Evolutionary conservation across 2,797 vertebrate species (phyloP), one percentile per base, ranked within the genome.

Genomic region (Rhinella marina): DNA sequence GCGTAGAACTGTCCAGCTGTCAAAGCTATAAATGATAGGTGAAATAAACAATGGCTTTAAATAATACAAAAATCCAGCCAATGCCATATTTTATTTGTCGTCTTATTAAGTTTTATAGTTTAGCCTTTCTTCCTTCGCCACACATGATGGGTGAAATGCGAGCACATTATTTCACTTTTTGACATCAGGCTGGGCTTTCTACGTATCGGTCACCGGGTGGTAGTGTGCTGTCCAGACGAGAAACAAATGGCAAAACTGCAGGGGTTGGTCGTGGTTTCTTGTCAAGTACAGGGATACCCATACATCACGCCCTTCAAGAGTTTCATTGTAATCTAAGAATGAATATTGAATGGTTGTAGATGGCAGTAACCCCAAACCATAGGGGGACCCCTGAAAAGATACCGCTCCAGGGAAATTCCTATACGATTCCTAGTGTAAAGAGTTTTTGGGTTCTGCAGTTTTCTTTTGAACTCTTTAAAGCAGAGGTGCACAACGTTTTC

Each of bases 21-120:
- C 78, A 86, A 90, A 82, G 90, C 68, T 88, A 92, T 86, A 76
- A 81, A 59, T 64, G 80, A 48, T 81, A 48, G 21, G 80, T 64
- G 61, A 81, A 81, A 48, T 81, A 81, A 81, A 81, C 9, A 81
- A 64, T 81, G 21, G 29, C 64, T 81, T 50, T 50, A 48, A 81
- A 81, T 50, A n/a, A 81, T 23, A 81, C 32, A 25, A n/a, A 81
- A 61, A 10, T 59, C 56, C 25, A 23, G 54, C 56, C 27, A 9
- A n/a, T 50, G 61, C 21, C 21, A 23, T 11, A 32, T 32, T 81
- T 62, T 62, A 48, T 62, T 62, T 14, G 11, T 5, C 4, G 2
- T 25, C 4, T n/a, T n/a, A n/a, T 62, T n/a, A n/a, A 0, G 16
- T 80, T 59, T 78, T 79, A 56, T 5, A n/a, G 13, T 27, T 80